These are phyloP conservation scores for Ophion ellenae DNA, from an alignment of 2,888 invertebrate genomes.

Conservation along the genomic window DNA sequence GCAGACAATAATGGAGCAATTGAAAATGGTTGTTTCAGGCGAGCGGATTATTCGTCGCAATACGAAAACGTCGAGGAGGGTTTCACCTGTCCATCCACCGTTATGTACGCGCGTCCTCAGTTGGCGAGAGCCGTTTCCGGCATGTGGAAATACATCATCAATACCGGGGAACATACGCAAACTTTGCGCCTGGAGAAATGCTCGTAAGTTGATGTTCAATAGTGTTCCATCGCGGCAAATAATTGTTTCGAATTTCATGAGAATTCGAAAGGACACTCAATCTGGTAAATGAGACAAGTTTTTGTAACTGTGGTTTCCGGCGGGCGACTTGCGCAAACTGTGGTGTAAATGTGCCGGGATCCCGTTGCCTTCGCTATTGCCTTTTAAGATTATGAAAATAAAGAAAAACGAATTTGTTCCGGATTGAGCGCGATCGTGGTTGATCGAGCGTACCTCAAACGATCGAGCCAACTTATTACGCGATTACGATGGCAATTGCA, in stretches of 20 bases:
- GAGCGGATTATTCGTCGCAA: constrained; percentile 86
- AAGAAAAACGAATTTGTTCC: constrained; percentile 39
- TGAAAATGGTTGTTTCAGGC: constrained; percentile 82
- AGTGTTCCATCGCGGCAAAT: neutral
- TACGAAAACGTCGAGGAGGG: constrained; percentile 87
- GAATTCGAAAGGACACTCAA: too few species aligned
- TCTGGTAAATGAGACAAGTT: neutral
- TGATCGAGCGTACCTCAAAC: constrained; percentile 34
- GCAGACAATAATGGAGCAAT: neutral
- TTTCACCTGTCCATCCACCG: constrained; percentile 91
- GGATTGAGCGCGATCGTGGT: constrained; percentile 39
- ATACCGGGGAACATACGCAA: constrained; percentile 93
- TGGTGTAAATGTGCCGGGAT: neutral
- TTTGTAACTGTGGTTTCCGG: neutral
- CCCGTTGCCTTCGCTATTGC: constrained; percentile 6
- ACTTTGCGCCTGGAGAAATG: constrained; percentile 93
- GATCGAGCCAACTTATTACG: constrained; percentile 43
- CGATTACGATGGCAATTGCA: constrained; percentile 41
- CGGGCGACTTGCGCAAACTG: neutral
- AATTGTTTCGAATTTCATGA: neutral
- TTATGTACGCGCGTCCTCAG: constrained; percentile 92
- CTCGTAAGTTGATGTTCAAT: constrained; percentile 85
- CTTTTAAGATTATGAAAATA: neutral
- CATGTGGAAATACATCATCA: constrained; percentile 94
- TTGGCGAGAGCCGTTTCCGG: constrained; percentile 92